Base-by-base conservation (phyloP, 2,113 vertebrate species). In the Copsychus sechellarum region DNA sequence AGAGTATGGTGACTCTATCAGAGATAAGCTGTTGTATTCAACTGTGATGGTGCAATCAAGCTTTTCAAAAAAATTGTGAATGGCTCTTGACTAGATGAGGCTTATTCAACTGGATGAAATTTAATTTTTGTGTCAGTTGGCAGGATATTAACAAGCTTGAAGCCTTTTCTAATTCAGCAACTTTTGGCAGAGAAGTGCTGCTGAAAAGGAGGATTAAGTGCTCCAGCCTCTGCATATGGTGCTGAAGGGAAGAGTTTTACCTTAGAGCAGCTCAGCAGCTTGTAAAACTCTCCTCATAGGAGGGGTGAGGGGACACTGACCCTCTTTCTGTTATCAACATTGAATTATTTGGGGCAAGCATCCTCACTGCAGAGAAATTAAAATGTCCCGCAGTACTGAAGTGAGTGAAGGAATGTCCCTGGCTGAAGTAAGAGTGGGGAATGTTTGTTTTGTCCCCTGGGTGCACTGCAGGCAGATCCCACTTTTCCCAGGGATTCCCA, bases 41-140 rank as follows among this genome's bases (percentile, higher is more conserved):
- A 84, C 69, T 47, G 38, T 72, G 62, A 28, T 92, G 42, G 45
- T 57, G 85, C 90, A 95, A 79, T 65, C 0, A 2, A 65, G 73
- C 50, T 94, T 92, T 88, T 42, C 2, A 53, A 77, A 80, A 67
- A 86, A 88, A 23, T 3, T 51, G 31, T 85, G 78, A 91, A 81
- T 72, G 53, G 65, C 31, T 57, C 81, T 88, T 94, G 48, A 93
- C 60, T 81, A 62, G 84, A 86, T 3, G 4, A 91, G 34, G 20
- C 65, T 91, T 80, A 89, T 87, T 92, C 83, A 91, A 79, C 61
- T 67, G 72, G 81, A 51, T 94, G 65, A 89, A 92, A 93, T 92
- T 81, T 87, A 91, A 91, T 92, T 93, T 94, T 93, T 95, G 26
- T 86, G 69, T 95, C 92, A 92, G 61, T 42, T 87, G 89, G 53